Evolutionary conservation across 2,888 invertebrate genomes (phyloP).

Genomic region (Tipula unca): DNA sequence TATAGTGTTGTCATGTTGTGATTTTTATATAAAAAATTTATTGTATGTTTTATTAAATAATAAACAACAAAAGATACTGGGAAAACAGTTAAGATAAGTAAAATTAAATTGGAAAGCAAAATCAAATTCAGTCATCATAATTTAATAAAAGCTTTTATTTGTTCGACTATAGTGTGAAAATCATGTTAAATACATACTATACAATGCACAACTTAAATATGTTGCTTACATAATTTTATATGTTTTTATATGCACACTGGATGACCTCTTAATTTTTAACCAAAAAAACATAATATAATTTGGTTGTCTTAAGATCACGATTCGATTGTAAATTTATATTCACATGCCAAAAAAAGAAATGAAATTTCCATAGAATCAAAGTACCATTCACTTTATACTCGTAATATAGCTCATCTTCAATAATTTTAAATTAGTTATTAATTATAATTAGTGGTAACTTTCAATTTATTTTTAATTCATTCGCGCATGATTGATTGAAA

Average conservation of each 20-base stretch:
- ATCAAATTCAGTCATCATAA: background rate
- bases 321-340: background rate
- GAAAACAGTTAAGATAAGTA: background rate
- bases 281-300: background rate
- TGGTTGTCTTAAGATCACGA: background rate
- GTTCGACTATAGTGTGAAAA: background rate
- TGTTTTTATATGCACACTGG: background rate
- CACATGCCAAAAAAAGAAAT: background rate
- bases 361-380: background rate
- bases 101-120: background rate
- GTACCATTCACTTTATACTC: background rate
- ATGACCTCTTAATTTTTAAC: background rate
- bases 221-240: background rate
- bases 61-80: background rate
- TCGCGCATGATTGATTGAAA: background rate
- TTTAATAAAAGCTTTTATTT: conserved; percentile 8
- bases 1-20: background rate
- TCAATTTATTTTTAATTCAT: background rate
- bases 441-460: background rate
- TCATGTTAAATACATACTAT: background rate
- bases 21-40: background rate
- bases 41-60: background rate
- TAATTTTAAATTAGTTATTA: background rate
- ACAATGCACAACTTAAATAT: background rate
- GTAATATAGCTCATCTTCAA: background rate